Evolutionary conservation across 2,113 vertebrate genomes (phyloP).

Genomic region (Tylochromis polylepis): DNA sequence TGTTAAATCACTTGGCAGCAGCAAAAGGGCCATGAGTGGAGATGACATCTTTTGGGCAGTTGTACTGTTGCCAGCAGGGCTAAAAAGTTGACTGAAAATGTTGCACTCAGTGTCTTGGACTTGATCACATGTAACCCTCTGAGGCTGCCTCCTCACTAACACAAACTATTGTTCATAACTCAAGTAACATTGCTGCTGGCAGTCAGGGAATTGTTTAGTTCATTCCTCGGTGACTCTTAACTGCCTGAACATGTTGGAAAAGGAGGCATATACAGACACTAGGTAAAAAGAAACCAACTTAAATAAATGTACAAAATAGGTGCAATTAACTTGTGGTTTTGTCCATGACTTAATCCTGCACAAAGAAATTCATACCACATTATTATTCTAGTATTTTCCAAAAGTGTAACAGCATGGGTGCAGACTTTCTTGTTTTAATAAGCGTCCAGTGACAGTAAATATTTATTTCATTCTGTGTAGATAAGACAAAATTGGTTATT

Average conservation of each 20-base stretch:
- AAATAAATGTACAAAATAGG: neutral
- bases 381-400: neutral
- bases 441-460: neutral
- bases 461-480: neutral
- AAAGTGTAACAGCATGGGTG: neutral
- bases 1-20: slow-evolving; percentile 24
- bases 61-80: neutral
- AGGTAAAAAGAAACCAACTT: neutral
- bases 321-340: neutral
- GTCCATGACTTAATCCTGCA: neutral
- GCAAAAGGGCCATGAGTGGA: neutral
- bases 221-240: neutral
- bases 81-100: neutral
- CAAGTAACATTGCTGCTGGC: neutral
- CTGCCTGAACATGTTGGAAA: neutral
- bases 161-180: neutral
- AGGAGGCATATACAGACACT: neutral
- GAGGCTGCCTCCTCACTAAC: neutral
- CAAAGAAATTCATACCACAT: neutral
- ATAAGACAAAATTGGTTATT: neutral
- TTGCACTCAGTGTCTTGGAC: neutral
- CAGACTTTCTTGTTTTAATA: neutral
- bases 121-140: neutral
- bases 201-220: neutral
- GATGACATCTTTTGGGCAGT: slow-evolving; percentile 12